Evolutionary conservation across 2,888 invertebrate genomes (phyloP), one percentile per base, ranked within the genome.

Genomic region (Petrophora chlorosata): DNA sequence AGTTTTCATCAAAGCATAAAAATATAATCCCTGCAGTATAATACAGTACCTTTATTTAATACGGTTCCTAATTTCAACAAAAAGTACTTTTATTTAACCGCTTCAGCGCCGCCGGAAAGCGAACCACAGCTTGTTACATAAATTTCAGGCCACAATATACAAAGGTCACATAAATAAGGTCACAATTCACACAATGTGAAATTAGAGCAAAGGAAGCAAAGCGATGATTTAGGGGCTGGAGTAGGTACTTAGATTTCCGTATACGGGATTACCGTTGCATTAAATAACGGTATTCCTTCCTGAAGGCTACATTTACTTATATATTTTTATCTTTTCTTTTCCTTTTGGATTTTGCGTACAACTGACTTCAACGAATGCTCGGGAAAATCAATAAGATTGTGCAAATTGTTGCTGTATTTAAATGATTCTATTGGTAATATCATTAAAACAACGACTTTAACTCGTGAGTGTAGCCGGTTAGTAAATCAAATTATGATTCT

Each of bases 151-250:
- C 53, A 66, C 57, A 70, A 65, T 65, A 65, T 65, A 69, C 62
- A 67, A 61, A 66, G 63, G 67, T 67, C 63, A 65, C 66, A 66
- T 74, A 76, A 76, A 77, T 73, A 74, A 68, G 59, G 63, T 59
- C 62, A 63, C 45, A 51, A 45, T 53, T 53, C 63, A 73, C 63
- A 75, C 73, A 70, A 65, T 63, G 61, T 60, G 63, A 69, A 71
- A 70, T 63, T 62, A 63, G 71, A 66, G 51, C 44, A 48, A 57
- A 23, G 49, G 46, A 56, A 53, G 40, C 47, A 45, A 38, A 32
- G 46, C 43, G 42, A 47, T 59, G 52, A 56, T 59, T 59, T 53
- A 53, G 41, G 29, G 29, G 29, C 29, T 28, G 19, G 42, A n/a
- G 35, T 29, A 23, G 17, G 41, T 49, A 49, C 43, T 43, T 39